Base-by-base conservation (phyloP, 2,797 vertebrate species). In the Siniperca obscura region DNA sequence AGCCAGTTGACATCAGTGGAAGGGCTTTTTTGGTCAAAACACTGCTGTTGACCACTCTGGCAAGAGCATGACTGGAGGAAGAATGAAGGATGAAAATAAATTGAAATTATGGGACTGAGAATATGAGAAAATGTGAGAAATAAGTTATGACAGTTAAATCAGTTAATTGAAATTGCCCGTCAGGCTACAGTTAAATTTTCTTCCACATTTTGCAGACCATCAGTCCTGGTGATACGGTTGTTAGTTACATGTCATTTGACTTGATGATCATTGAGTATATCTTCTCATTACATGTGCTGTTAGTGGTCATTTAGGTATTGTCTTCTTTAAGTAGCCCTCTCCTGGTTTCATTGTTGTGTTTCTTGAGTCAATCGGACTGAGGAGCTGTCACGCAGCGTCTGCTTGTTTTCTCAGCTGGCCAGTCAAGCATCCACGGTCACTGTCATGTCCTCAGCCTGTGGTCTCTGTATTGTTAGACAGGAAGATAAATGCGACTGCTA, bases 401-500 rank as follows among this genome's bases (percentile, higher is more conserved):
- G 57, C 75, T 52, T 82, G 81, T 90, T 90, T 87, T 89, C 85
- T 81, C 77, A 87, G 82, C 80, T 80, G 80, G 81, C 42, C 38
- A 57, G 65, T 66, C 21, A 57, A 85, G 48, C 57, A 70, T 87
- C 82, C 72, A 36, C 40, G 7, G 83, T 84, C 85, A 82, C 65
- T 78, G 83, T 89, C 83, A 66, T 77, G 60, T 87, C 84, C 81
- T 74, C 67, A 60, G 72, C 81, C 76, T 78, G 80, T 68, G 79
- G 80, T 78, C 86, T 77, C 76, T n/a, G 81, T 50, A 42, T 92
- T 59, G 62, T 87, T 70, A 72, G 89, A 94, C 91, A 89, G 91
- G 82, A 92, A 94, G 93, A 95, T 93, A 72, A 91, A 94, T 92
- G 90, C 19, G 78, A 78, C 88, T 44, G 87, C 88, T 83, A 88